These are phyloP conservation scores for Archegozetes longisetosus DNA, from an alignment of 1,140 invertebrate genomes.

Conservation along the genomic window DNA sequence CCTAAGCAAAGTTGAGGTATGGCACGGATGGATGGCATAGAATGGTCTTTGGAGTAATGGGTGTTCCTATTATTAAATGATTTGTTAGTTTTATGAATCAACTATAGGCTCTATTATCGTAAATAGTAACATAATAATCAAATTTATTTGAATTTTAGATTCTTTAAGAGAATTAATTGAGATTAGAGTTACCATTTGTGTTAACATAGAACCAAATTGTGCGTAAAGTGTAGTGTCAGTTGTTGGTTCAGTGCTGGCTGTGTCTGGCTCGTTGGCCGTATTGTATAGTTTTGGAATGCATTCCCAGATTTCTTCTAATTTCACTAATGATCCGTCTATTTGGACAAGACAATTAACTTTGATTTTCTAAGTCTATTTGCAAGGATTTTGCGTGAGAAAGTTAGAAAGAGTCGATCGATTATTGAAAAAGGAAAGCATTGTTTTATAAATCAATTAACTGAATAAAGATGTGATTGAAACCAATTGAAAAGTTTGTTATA, in stretches of 20 bases:
- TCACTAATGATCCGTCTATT: conserved; percentile 2
- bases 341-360: background rate
- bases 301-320: conserved; percentile 9
- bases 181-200: conserved; percentile 9
- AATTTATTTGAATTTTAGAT: background rate
- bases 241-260: background rate
- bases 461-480: no score
- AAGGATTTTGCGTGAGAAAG: no score
- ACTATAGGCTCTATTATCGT: background rate
- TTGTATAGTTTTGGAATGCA: background rate
- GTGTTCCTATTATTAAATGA: conserved; percentile 13
- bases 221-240: background rate
- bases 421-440: no score
- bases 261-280: conserved; percentile 1
- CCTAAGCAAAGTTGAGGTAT: conserved; percentile 13
- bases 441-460: no score
- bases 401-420: no score
- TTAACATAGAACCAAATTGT: conserved; percentile 8
- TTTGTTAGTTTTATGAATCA: background rate
- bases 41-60: conserved; percentile 6
- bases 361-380: background rate
- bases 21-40: conserved; percentile 17
- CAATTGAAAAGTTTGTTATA: no score
- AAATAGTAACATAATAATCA: conserved; percentile 1
- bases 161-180: background rate